phyloP scores from a whole-genome alignment of 2,888 invertebrate genomes.

The Argyresthia goedartella region DNA sequence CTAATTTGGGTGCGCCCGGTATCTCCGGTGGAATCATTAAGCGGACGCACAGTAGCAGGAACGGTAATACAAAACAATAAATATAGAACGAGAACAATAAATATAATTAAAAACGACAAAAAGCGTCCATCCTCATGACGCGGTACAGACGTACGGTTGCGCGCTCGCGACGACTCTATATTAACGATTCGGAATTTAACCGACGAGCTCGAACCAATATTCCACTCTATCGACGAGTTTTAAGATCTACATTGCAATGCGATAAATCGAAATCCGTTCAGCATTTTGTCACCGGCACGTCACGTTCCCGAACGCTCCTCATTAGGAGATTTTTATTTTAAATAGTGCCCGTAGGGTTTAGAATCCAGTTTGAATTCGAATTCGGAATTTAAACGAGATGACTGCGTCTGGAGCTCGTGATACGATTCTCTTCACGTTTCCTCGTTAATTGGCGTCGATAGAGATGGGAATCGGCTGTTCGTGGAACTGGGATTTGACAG shows the following conservation, averaged over 20 bases:
- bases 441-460: slow-evolving; percentile 38
- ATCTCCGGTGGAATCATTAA: slow-evolving; percentile 55
- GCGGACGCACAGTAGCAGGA: slow-evolving; percentile 61
- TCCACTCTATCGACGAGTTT: slow-evolving; percentile 19
- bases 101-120: slow-evolving; percentile 68
- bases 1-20: slow-evolving; percentile 61
- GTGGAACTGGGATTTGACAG: slow-evolving; percentile 31
- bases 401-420: slow-evolving; percentile 27
- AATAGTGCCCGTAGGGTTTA: slow-evolving; percentile 32
- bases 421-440: slow-evolving; percentile 34
- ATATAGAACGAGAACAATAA: slow-evolving; percentile 67
- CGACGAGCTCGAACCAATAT: slow-evolving; percentile 21
- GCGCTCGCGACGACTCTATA: slow-evolving; percentile 57
- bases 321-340: slow-evolving; percentile 51
- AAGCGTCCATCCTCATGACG: slow-evolving; percentile 60
- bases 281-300: slow-evolving; percentile 58
- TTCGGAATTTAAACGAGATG: slow-evolving; percentile 62
- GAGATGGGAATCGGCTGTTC: slow-evolving; percentile 36
- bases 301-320: slow-evolving; percentile 47
- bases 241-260: slow-evolving; percentile 27
- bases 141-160: slow-evolving; percentile 52
- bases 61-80: slow-evolving; percentile 56
- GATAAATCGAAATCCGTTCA: slow-evolving; percentile 30
- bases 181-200: slow-evolving; percentile 34
- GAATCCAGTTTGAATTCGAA: slow-evolving; percentile 34